Conservation (phyloP, 2,797 vertebrate genomes). For the Tachyglossus aculeatus region DNA sequence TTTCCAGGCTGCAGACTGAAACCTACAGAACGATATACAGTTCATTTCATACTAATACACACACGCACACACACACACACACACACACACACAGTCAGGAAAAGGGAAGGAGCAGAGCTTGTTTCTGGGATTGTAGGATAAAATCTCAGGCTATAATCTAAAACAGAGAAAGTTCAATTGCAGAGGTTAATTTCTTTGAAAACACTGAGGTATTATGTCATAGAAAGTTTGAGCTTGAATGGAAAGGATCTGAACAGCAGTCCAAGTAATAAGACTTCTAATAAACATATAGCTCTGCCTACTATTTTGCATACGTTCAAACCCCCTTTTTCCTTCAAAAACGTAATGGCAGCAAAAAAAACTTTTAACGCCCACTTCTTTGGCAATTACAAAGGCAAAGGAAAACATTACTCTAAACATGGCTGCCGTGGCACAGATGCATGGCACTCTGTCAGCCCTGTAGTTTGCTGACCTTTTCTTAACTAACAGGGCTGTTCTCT, state of each 20-base stretch:
- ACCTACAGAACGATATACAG: conserved; percentile 19
- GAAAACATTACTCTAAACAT: neutral
- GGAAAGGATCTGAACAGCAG: conserved; percentile 58
- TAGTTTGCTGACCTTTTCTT: conserved; percentile 17
- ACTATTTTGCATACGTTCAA: conserved; percentile 22
- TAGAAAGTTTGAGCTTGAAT: conserved; percentile 63
- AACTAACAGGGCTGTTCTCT: conserved; percentile 20
- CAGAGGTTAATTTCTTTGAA: conserved; percentile 62
- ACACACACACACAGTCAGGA: neutral
- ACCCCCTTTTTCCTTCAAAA: conserved; percentile 41
- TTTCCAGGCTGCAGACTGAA: conserved; percentile 37
- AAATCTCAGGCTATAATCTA: conserved; percentile 52
- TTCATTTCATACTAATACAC: conserved; percentile 6
- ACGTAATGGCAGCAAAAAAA: conserved; percentile 43
- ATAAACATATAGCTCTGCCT: conserved; percentile 28
- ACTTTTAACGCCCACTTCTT: conserved; percentile 21
- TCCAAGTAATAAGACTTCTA: conserved; percentile 18
- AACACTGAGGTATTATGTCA: conserved; percentile 59
- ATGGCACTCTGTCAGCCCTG: neutral
- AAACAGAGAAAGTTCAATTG: conserved; percentile 61
- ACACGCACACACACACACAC: neutral
- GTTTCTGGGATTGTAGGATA: conserved; percentile 47
- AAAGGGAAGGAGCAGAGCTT: conserved; percentile 10
- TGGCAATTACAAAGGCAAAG: conserved; percentile 33
- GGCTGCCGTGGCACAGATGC: neutral